Percentiles rank a stretch among this genome's conserved stretches.
Conservation (phyloP, 2,888 invertebrate species). For the Slavum lentiscoides region DNA sequence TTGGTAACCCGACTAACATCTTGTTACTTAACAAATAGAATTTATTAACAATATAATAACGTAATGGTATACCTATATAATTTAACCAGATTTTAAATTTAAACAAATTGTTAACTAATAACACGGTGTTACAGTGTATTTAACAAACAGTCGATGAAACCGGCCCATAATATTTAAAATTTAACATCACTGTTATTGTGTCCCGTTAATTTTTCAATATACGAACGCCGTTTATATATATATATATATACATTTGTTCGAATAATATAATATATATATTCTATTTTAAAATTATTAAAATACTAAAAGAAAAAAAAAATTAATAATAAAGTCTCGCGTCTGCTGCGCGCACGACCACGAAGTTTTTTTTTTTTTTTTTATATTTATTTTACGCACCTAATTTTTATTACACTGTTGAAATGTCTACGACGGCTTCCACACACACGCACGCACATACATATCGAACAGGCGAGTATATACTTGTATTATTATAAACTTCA, state of each 20-base stretch:
- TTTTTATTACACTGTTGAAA: constrained; percentile 52
- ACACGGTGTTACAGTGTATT: too few species aligned
- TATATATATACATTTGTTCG: background rate
- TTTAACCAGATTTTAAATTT: too few species aligned
- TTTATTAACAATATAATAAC: too few species aligned
- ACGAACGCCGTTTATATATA: constrained; percentile 1
- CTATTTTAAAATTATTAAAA: constrained; percentile 38
- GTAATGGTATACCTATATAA: too few species aligned
- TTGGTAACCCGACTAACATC: too few species aligned
- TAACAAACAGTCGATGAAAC: too few species aligned
- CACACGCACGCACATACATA: background rate
- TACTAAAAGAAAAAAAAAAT: constrained; percentile 20
- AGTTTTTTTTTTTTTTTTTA: constrained; percentile 20
- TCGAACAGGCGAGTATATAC: constrained; percentile 44
- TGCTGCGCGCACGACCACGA: constrained; percentile 30
- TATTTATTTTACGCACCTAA: constrained; percentile 51
- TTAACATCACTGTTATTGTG: too few species aligned
- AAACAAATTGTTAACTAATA: too few species aligned
- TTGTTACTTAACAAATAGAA: too few species aligned
- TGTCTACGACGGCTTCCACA: constrained; percentile 45
- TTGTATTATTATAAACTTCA: constrained; percentile 49
- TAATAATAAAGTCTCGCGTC: background rate
- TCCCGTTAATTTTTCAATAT: background rate
- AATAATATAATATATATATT: constrained; percentile 30
- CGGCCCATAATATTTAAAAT: too few species aligned